Evolutionary conservation across 1,140 invertebrate genomes (phyloP).

Genomic region (Tetranychus cinnabarinus): DNA sequence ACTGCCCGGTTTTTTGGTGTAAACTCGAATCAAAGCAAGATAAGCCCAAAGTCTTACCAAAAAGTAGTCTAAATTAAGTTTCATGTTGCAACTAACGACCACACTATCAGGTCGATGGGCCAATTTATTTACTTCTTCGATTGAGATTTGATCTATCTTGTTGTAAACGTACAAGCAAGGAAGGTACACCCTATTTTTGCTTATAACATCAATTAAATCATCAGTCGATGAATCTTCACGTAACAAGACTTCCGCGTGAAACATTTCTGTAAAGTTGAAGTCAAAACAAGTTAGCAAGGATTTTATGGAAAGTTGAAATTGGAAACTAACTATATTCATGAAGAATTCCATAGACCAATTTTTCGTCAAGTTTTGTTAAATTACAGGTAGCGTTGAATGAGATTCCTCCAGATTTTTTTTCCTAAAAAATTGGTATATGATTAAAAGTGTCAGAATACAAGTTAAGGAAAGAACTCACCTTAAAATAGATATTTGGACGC

Average conservation of each 20-base stretch:
- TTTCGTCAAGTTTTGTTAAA: constrained; percentile 81
- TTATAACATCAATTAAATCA: constrained; percentile 92
- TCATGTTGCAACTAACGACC: constrained; percentile 98
- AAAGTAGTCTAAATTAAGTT: constrained; percentile 87
- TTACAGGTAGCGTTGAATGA: constrained; percentile 93
- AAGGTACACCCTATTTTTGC: constrained; percentile 86
- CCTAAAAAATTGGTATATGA: constrained; percentile 23
- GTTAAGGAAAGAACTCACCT: constrained; percentile 30
- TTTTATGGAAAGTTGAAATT: constrained; percentile 25
- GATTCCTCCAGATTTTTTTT: constrained; percentile 90
- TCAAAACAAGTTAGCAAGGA: not conserved
- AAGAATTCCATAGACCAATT: constrained; percentile 90
- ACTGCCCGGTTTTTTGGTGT: constrained; percentile 88
- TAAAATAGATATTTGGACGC: constrained; percentile 94
- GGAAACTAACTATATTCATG: constrained; percentile 72
- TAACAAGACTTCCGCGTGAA: constrained; percentile 40
- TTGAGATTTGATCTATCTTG: constrained; percentile 92
- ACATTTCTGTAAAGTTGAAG: constrained; percentile 11
- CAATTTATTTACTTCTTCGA: constrained; percentile 91
- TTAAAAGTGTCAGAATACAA: not conserved
- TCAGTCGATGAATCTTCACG: constrained; percentile 85
- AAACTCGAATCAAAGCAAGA: constrained; percentile 75
- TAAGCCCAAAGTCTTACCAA: constrained; percentile 83
- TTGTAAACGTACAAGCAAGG: constrained; percentile 97
- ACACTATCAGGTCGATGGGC: constrained; percentile 69